A percentile compares a stretch with the other conserved stretches of the same genome.
These are phyloP conservation scores for Colistium nudipinnis DNA, from an alignment of 2,113 vertebrate species.

Conservation along the genomic window DNA sequence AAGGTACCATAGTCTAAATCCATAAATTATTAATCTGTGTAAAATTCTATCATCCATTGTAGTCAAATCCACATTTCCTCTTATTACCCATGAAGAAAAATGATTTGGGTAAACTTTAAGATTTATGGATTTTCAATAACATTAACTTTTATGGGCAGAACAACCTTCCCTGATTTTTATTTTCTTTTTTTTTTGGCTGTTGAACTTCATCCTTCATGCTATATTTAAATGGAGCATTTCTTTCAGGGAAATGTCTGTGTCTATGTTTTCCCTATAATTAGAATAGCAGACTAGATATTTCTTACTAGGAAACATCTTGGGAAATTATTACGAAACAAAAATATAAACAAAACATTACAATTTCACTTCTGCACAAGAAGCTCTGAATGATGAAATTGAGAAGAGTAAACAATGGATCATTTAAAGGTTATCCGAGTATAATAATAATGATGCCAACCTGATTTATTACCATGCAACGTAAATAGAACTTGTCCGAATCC, in stretches of 20 bases:
- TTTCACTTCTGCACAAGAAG: not conserved
- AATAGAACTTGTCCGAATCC: not conserved
- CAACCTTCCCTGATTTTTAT: not conserved
- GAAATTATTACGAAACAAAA: conserved; percentile 12
- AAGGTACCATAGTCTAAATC: too few species aligned
- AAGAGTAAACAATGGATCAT: not conserved
- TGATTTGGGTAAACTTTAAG: too few species aligned
- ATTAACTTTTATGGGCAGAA: too few species aligned
- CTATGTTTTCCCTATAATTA: not conserved
- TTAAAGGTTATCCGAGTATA: not conserved
- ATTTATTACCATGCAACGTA: not conserved
- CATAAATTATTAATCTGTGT: too few species aligned
- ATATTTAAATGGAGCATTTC: not conserved
- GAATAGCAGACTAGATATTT: not conserved
- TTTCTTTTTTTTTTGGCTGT: not conserved
- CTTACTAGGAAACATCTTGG: conserved; percentile 1
- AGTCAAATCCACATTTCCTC: too few species aligned
- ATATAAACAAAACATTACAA: not conserved
- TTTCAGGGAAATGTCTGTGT: not conserved
- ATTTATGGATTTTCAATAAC: too few species aligned
- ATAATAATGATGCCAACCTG: not conserved
- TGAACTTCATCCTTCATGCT: not conserved
- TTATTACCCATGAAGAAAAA: too few species aligned
- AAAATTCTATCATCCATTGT: too few species aligned
- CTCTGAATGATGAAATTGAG: not conserved